Evolutionary conservation across 2,113 vertebrate genomes (phyloP), one percentile per base, ranked within the genome.

Genomic region (Triplophysa dalaica): DNA sequence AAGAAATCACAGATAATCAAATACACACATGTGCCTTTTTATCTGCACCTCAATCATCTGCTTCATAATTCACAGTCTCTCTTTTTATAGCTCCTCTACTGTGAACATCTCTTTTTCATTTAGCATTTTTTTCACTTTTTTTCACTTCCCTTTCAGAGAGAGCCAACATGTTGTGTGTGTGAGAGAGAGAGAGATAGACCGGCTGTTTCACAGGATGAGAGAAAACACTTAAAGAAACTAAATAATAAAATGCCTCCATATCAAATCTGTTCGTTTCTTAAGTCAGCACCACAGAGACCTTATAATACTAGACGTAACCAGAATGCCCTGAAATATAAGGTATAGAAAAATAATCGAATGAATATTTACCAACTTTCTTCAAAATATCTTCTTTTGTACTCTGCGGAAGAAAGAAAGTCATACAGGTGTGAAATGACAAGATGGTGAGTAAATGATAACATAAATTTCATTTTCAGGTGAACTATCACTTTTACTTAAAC

Each of bases 161-260:
- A 54, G 24, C 62, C 73, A 75, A 19, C 2, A 8, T 48, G 41
- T 21, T 21, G 11, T 21, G 41, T 75, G 22, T 65, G 60, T 52
- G 61, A 52, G 61, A 14, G 8, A 21, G 72, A 45, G 10, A 26
- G 60, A 64, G 38, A 61, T 6, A 24, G 33, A 16, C 12, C 3
- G 11, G 22, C 29, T 13, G 38, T 61, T 74, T 41, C 33, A 54
- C 48, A 70, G 48, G 3, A 73, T 5, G 38, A 74, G 21, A 61
- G 56, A 74, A 29, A 41, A 61, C 56, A 76, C 41, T 75, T 75
- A 62, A 62, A 17, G 19, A 54, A 24, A 24, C 60, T 61, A 48
- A 75, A 75, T 75, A 76, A 76, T 65, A 16, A 76, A 76, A 76
- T 33, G 3, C 43, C 45, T 65, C 60, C 19, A 65, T 76, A 76